These are phyloP conservation scores for Nomada ferruginata DNA, from an alignment of 2,888 invertebrate species.

Conservation along the genomic window DNA sequence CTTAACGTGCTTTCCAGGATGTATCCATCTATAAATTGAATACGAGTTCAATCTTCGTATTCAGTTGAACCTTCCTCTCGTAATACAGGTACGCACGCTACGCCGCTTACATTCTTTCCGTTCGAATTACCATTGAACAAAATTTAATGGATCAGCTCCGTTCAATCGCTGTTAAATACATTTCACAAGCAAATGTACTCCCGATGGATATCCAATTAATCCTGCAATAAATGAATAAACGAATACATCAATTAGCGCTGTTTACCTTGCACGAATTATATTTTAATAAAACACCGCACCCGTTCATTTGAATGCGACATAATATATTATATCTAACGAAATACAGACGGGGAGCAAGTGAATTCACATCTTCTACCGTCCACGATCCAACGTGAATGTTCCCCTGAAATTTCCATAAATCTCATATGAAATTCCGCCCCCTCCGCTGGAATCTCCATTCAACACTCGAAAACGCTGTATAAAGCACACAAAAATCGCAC, in stretches of 20 bases:
- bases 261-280: background rate
- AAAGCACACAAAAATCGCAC: background rate
- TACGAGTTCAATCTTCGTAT: conserved; percentile 19
- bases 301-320: background rate
- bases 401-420: background rate
- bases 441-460: background rate
- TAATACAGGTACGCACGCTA: background rate
- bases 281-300: background rate
- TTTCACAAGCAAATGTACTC: conserved; percentile 2
- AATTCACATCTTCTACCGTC: background rate
- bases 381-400: no score
- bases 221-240: background rate
- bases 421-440: background rate
- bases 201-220: background rate
- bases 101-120: background rate
- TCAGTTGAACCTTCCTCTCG: background rate
- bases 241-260: background rate
- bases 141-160: background rate
- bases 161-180: background rate
- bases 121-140: conserved; percentile 6
- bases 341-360: background rate
- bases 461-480: background rate
- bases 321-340: no score
- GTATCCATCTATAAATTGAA: conserved; percentile 31
- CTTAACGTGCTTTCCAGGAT: background rate